phyloP scores from a whole-genome alignment of 1,140 invertebrate species.

The Cepaea nemoralis region DNA sequence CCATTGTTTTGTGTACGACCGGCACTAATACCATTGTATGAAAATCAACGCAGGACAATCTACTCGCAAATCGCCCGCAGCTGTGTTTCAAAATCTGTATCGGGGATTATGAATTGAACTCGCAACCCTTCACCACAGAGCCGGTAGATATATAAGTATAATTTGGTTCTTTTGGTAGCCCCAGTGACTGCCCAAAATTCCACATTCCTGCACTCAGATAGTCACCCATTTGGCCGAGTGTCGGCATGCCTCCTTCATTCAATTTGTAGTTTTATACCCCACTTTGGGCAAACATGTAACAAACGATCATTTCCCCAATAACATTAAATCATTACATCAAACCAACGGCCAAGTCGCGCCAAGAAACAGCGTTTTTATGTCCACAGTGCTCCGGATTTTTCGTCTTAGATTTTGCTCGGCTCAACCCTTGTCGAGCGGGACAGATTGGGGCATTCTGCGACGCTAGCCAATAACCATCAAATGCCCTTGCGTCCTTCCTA shows the following conservation, averaged over 20 bases:
- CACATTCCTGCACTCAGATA: too few relatives aligned
- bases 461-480: slow-evolving; percentile 12
- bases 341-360: slow-evolving; percentile 9
- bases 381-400: neutral
- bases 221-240: neutral
- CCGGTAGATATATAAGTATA: too few relatives aligned
- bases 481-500: neutral
- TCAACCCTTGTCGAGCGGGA: neutral
- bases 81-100: too few relatives aligned
- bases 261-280: neutral
- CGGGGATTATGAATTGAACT: too few relatives aligned
- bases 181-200: too few relatives aligned
- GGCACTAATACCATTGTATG: too few relatives aligned
- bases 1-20: too few relatives aligned
- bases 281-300: slow-evolving; percentile 8
- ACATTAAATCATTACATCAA: slow-evolving; percentile 11
- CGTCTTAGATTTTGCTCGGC: neutral
- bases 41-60: too few relatives aligned
- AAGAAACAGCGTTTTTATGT: neutral
- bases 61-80: too few relatives aligned
- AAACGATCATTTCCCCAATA: slow-evolving; percentile 10
- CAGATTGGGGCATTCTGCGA: slow-evolving; percentile 12
- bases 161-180: too few relatives aligned
- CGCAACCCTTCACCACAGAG: too few relatives aligned
- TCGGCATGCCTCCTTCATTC: neutral